Evolutionary conservation across 2,888 invertebrate species (phyloP), one percentile per base, ranked within the genome.

Genomic region (Galerucella pusilla): DNA sequence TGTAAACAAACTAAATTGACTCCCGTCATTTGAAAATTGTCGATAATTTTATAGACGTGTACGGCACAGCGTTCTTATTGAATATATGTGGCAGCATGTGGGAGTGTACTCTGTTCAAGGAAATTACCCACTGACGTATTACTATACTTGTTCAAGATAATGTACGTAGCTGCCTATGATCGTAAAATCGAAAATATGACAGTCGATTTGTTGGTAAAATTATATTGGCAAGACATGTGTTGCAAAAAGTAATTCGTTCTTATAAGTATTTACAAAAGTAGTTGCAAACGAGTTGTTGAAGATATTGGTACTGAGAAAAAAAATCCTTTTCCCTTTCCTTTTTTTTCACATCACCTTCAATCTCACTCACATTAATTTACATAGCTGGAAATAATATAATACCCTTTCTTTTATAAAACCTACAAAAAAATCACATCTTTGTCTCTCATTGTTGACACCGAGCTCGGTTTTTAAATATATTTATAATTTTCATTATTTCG

Each of bases 1-100:
- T 63, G 63, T 63, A 63, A 63, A 63, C n/a, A 63, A 63, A 63
- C 63, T 16, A 63, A 63, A 63, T 28, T 63, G 63, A 65, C 64
- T 65, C 20, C 64, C 46, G 64, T 65, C 64, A 65, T 65, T 65
- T 35, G 45, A 65, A 65, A 65, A 46, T 65, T 20, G 45, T 25
- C 45, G 16, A 64, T 64, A 64, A 65, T 46, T 65, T 25, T 65
- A n/a, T 45, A 45, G 10, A 45, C 2, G 45, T 65, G 46, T 65
- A 65, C 46, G 46, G 20, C 46, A 45, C 46, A 20, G 28, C 64
- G 16, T 46, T 46, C 46, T 46, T 65, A 42, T 42, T 11, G 46
- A 65, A 65, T 65, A 65, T 65, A 46, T 65, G 64, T 46, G 64
- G 64, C 64, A 65, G 46, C 46, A 20, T 65, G 64, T 65, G 46